phyloP scores from a whole-genome alignment of 1,140 invertebrate species.

The Laupala kohalensis region DNA sequence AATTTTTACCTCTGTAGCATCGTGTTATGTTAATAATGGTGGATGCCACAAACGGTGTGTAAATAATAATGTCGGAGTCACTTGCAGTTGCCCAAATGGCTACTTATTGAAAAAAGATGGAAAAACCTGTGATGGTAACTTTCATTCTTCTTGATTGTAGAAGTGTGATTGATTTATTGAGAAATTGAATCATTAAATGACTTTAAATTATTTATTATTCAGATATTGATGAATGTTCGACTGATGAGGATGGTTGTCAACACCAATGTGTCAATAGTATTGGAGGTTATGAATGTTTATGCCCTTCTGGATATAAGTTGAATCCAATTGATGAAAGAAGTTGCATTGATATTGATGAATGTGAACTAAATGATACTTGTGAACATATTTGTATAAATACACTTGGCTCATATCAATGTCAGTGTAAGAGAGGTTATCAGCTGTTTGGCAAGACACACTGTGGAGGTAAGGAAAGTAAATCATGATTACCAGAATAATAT shows the following conservation, averaged over 20 bases:
- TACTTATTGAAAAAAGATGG: slow-evolving; percentile 24
- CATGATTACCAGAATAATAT: no score
- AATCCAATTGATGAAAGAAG: slow-evolving; percentile 4
- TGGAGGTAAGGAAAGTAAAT: slow-evolving; percentile 14
- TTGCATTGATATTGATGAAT: slow-evolving; percentile 35
- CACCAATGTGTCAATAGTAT: slow-evolving; percentile 39
- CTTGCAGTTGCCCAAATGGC: slow-evolving; percentile 20
- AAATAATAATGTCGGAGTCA: slow-evolving; percentile 19
- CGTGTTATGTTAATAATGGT: slow-evolving; percentile 15
- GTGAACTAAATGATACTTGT: slow-evolving; percentile 31
- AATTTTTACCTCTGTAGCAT: slow-evolving; percentile 5
- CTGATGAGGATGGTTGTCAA: slow-evolving; percentile 12
- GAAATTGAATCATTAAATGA: no score
- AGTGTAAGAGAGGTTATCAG: slow-evolving; percentile 5
- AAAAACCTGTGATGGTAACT: slow-evolving; percentile 28
- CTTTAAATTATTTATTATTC: slow-evolving; percentile 19
- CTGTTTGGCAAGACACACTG: slow-evolving; percentile 11
- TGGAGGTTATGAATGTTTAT: slow-evolving; percentile 38
- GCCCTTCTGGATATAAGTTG: slow-evolving; percentile 22
- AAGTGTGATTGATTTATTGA: no score
- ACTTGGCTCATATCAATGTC: slow-evolving; percentile 32
- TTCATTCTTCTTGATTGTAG: no score
- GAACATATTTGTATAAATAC: slow-evolving; percentile 28
- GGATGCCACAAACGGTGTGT: slow-evolving; percentile 18
- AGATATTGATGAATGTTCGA: slow-evolving; percentile 42